Base-by-base conservation (phyloP, 2,797 vertebrate species). In the Mormyrops boulengeri region DNA sequence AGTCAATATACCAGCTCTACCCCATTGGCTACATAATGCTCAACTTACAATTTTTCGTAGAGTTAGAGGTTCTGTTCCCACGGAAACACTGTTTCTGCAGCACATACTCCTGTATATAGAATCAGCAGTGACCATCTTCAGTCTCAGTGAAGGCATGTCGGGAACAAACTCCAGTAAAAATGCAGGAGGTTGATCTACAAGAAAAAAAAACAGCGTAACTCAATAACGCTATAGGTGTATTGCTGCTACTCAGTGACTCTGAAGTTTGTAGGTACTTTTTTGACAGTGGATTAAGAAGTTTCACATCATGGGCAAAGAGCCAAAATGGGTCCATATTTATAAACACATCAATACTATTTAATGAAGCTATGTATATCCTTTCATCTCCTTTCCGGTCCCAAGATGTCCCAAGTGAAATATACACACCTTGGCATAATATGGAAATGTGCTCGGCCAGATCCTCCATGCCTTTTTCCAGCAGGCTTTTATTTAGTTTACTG, bases 41-140 rank as follows among this genome's bases (percentile, higher is more conserved):
- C 50, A 86, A 92, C 96, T 92, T 93, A 98, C 98, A 93, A 98
- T 97, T 95, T 98, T 98, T 90, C 95, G 95, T 50, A 99, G 96
- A 89, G 97, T 97, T 38, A 99, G 95, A 8, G 95, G 94, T 84
- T 96, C 96, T 30, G 93, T 91, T 89, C 94, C 93, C 91, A 96
- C 2, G 90, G 89, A 88, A 84, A 96, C 88, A 87, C 94, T 95
- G 91, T 92, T 97, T 90, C 94, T 95, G 89, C 93, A 95, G 93
- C 97, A 98, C 26, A 97, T 91, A 90, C 94, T 96, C 93, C 96
- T 97, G 94, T 97, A 98, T 91, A 98, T 89, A 90, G 96, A 97
- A 91, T 99, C 97, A 73, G 97, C 95, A 69, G 97, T 94, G 91
- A 96, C 96, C 96, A 99, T 93, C 91, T 97, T 97, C 90, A 99